These are phyloP conservation scores for Vicugna pacos DNA, from an alignment of 2,113 vertebrate species.

Conservation along the genomic window DNA sequence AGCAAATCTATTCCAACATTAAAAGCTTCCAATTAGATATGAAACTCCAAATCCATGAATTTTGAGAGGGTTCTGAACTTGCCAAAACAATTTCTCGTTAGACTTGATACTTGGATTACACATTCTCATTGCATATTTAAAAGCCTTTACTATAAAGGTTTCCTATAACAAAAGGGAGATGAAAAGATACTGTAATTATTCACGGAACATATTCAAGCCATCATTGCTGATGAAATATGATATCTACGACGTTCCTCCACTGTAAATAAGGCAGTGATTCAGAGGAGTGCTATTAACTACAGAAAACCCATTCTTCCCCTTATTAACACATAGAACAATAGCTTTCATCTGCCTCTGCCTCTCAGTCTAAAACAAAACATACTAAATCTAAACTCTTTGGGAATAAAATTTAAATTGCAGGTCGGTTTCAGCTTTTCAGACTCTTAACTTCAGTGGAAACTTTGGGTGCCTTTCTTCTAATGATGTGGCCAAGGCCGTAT, in stretches of 20 bases:
- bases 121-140: slow-evolving; percentile 77
- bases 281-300: slow-evolving; percentile 30
- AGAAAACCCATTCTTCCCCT: slow-evolving; percentile 39
- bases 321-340: slow-evolving; percentile 68
- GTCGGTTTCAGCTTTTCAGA: slow-evolving; percentile 5
- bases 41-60: slow-evolving; percentile 78
- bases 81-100: slow-evolving; percentile 79
- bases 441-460: slow-evolving; percentile 20
- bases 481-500: neutral
- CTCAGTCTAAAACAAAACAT: slow-evolving; percentile 35
- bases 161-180: slow-evolving; percentile 79
- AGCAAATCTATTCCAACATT: slow-evolving; percentile 66
- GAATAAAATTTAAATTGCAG: slow-evolving; percentile 47
- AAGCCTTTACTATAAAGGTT: slow-evolving; percentile 75
- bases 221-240: slow-evolving; percentile 73
- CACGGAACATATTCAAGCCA: slow-evolving; percentile 68
- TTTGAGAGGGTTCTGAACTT: slow-evolving; percentile 77
- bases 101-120: slow-evolving; percentile 74
- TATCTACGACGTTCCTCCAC: slow-evolving; percentile 56
- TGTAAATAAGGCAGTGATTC: slow-evolving; percentile 71
- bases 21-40: slow-evolving; percentile 77
- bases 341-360: slow-evolving; percentile 36
- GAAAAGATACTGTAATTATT: slow-evolving; percentile 81
- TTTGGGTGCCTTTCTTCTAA: neutral
- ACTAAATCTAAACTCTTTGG: slow-evolving; percentile 19